Percentiles rank a stretch among this genome's conserved stretches.
Conservation (phyloP, 1,140 invertebrate genomes). For the Ceratosolen solmsi region DNA sequence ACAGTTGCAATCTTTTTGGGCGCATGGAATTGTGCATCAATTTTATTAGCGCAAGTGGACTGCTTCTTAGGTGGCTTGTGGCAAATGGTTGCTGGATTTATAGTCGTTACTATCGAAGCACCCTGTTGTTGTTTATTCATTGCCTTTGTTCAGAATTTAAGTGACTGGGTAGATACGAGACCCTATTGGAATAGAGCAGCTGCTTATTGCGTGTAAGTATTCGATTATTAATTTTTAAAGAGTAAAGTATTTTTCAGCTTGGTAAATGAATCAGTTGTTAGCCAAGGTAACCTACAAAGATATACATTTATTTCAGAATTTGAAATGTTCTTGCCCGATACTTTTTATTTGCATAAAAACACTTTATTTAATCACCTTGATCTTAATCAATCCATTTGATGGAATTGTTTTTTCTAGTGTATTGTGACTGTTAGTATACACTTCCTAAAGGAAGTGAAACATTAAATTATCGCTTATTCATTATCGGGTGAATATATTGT, state of each 20-base stretch:
- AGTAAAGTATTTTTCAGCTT: neutral
- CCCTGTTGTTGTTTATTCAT: conserved; percentile 96
- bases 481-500: neutral
- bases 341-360: neutral
- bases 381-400: neutral
- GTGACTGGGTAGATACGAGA: conserved; percentile 85
- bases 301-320: too few relatives aligned
- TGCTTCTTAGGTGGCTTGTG: conserved; percentile 89
- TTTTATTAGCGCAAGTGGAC: conserved; percentile 78
- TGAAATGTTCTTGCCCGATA: neutral
- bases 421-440: neutral
- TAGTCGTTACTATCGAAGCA: conserved; percentile 90
- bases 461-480: neutral
- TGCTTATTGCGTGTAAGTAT: conserved; percentile 87
- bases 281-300: neutral
- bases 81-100: conserved; percentile 91
- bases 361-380: neutral
- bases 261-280: neutral
- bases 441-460: neutral
- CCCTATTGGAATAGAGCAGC: conserved; percentile 94
- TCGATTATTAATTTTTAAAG: neutral
- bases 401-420: neutral
- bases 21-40: conserved; percentile 83
- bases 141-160: conserved; percentile 90
- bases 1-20: conserved; percentile 92